A percentile compares a stretch with the other conserved stretches of the same genome.
Conservation (phyloP, 2,797 vertebrate genomes). For the Hozukius guyotensis region DNA sequence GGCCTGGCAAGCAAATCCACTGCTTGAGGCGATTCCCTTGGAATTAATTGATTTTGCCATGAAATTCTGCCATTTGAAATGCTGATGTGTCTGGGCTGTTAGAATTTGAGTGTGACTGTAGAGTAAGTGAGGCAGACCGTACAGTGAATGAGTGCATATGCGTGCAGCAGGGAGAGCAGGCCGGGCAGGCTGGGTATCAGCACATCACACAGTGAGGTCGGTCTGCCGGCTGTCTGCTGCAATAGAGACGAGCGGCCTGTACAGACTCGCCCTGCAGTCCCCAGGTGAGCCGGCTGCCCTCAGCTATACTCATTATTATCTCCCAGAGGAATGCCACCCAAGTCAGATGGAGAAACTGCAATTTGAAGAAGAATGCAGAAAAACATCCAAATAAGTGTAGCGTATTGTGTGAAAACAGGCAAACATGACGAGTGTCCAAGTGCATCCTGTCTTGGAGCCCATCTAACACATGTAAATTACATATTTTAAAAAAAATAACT, state of each 20-base stretch:
- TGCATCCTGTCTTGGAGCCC: not conserved
- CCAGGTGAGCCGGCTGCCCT: constrained; percentile 52
- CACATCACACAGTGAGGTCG: constrained; percentile 45
- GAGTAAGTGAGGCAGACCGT: not conserved
- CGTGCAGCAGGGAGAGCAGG: constrained; percentile 20
- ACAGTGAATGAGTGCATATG: not conserved
- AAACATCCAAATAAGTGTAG: constrained; percentile 10
- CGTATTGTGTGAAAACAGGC: not conserved
- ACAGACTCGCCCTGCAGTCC: constrained; percentile 57
- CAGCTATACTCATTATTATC: constrained; percentile 62
- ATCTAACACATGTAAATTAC: not conserved
- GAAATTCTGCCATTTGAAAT: not conserved
- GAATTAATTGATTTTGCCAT: not conserved
- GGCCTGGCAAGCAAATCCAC: not conserved
- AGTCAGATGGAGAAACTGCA: constrained; percentile 45
- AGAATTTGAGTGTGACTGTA: not conserved
- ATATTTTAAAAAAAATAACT: not conserved
- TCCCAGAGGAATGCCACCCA: constrained; percentile 70
- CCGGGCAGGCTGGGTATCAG: constrained; percentile 37
- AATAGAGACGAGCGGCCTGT: constrained; percentile 51
- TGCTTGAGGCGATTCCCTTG: not conserved
- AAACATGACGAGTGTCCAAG: not conserved
- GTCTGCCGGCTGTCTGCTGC: constrained; percentile 33
- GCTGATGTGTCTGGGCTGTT: not conserved
- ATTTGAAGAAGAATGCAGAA: constrained; percentile 33